Base-by-base conservation (phyloP, 2,888 invertebrate species). In the Ceraclea dissimilis region DNA sequence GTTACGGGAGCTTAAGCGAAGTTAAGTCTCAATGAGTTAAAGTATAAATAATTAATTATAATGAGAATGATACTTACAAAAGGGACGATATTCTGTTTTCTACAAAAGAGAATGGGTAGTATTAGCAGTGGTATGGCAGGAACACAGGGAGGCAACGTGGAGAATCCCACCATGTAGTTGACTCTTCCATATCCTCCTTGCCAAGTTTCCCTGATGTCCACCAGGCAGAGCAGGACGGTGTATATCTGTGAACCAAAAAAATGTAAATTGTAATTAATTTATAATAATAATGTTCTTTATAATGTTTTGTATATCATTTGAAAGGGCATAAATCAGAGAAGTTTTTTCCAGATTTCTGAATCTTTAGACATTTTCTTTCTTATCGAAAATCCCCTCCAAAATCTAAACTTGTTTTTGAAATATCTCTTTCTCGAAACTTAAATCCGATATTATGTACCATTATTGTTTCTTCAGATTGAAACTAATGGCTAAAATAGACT, bases 161-260 rank as follows among this genome's bases (percentile, higher is more conserved):
- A 16, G n/a, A 44, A 48, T 18, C 52, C 49, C 17, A 52, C 33
- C 17, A 58, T 43, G 26, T 43, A 31, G 19, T 46, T 17, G 20
- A 58, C 52, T 34, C 58, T 44, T n/a, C 58, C 58, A 18, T 58
- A 48, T 2, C 55, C 58, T 11, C 31, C 55, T 22, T 50, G 31
- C 58, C 58, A 58, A 1, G 52, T 43, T 33, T 49, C 55, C 8
- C 52, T 22, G 2, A 58, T 48, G 20, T 51, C 52, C 19, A 52
- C 18, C 11, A 52, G n/a, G 52, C 52, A 55, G 16, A 58, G 52
- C 2, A 49, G 10, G 8, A 52, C 26, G 19, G 55, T 55, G 19
- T 58, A 55, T 19, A 51, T 16, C 58, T 58, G 22, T 13, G 31
- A 31, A 31, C 6, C 4, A 43, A 18, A 50, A 17, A 43, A 51